Conservation (phyloP, 2,888 invertebrate species). For the Selenia dentaria region DNA sequence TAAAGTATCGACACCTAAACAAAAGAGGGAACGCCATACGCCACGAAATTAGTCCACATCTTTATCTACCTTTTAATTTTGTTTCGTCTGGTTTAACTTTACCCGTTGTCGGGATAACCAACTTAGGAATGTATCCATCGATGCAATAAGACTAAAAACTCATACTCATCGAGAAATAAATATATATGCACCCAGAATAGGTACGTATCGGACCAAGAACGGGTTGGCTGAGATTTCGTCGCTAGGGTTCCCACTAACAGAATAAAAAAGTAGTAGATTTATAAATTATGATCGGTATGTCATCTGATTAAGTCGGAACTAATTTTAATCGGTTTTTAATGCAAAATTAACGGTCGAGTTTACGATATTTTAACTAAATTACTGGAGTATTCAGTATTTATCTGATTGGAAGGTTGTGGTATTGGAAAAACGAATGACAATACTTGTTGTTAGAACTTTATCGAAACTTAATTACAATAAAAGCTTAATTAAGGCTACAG, state of each 20-base stretch:
- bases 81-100: conserved; percentile 84
- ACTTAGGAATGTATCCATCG: conserved; percentile 82
- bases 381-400: background rate
- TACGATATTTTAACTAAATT: conserved; percentile 14
- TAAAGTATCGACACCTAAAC: conserved; percentile 34
- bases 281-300: conserved; percentile 16
- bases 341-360: conserved; percentile 12
- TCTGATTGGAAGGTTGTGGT: conserved; percentile 10
- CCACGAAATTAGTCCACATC: conserved; percentile 80
- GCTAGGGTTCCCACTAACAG: conserved; percentile 47
- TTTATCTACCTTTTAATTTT: conserved; percentile 82
- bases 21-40: conserved; percentile 64
- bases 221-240: conserved; percentile 75
- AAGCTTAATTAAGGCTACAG: too few relatives aligned
- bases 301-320: conserved; percentile 11
- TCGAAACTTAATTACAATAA: too few relatives aligned
- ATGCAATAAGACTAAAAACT: conserved; percentile 77
- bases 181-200: conserved; percentile 53
- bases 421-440: background rate
- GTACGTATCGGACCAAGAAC: conserved; percentile 44
- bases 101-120: conserved; percentile 82
- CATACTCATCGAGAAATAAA: conserved; percentile 79
- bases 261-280: too few relatives aligned
- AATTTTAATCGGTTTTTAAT: conserved; percentile 18
- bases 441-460: too few relatives aligned